Base-by-base conservation (phyloP, 2,113 vertebrate species). In the Seriola rivoliana region DNA sequence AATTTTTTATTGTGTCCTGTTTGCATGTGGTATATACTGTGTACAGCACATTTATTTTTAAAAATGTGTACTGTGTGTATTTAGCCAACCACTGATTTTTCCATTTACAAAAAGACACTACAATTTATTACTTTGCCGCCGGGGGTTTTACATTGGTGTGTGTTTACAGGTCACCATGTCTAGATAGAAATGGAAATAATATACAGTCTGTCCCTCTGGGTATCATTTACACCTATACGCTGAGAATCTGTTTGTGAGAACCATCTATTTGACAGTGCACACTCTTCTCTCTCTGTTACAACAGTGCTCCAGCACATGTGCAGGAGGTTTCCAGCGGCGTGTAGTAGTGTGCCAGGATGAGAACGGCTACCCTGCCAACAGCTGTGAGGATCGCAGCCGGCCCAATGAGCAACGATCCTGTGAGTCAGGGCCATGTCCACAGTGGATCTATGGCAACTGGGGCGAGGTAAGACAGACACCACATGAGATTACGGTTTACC, bases 271-370 rank as follows among this genome's bases (percentile, higher is more conserved):
- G 59, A 88, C 68, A 7, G 17, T 38, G 38, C 65, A 48, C 55
- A 19, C 62, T 89, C 66, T 64, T 34, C 21, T 57, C 23, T 85
- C 68, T 78, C 34, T 88, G 46, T 75, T 23, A 63, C 69, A 66
- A 68, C 93, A 99, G 99, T 99, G 99, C 93, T 99, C 99, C 54
- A 99, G 98, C 90, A 99, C 97, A 0, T 99, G 99, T 89, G 97
- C 97, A 0, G 98, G 97, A 21, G 99, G 99, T 16, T 98, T 97
- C 93, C 99, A 99, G 94, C 94, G 98, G n/a, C 97, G 98, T 0
- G 98, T 97, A 0, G 99, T 99, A 29, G 98, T 99, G 46, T 99
- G 99, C 93, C 99, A 99, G 94, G 97, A 99, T 86, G 97, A 98
- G 87, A 98, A 99, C 0, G 98, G 99, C 72, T 97, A 98, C 86